Conservation (phyloP, 2,797 vertebrate species). For the Atherinosoma microstoma region DNA sequence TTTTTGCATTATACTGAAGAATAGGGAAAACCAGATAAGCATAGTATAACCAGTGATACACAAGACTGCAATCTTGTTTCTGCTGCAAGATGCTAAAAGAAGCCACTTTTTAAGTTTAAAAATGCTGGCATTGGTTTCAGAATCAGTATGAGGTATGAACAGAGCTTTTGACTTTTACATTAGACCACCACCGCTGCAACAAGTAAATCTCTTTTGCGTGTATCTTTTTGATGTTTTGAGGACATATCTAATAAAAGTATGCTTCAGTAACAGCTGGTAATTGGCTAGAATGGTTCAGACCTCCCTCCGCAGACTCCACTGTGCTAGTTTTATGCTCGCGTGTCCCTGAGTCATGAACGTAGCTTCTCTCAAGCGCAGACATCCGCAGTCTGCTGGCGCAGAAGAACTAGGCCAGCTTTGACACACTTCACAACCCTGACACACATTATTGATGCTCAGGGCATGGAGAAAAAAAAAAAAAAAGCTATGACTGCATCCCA, state of each 20-base stretch:
- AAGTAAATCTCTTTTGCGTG: neutral
- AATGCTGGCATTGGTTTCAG: neutral
- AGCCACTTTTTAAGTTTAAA: neutral
- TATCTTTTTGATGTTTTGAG: slow-evolving; percentile 31
- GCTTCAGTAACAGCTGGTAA: slow-evolving; percentile 42
- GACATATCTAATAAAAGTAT: slow-evolving; percentile 31
- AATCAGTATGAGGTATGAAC: slow-evolving; percentile 1
- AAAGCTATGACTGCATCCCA: slow-evolving; percentile 23
- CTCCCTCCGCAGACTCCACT: slow-evolving; percentile 13
- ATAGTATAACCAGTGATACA: neutral
- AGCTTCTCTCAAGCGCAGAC: slow-evolving; percentile 72
- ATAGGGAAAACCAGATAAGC: neutral
- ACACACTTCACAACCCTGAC: slow-evolving; percentile 81
- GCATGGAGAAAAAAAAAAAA: slow-evolving; percentile 31
- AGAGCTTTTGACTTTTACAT: slow-evolving; percentile 7
- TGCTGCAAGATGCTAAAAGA: neutral
- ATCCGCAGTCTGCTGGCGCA: slow-evolving; percentile 74
- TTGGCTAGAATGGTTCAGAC: slow-evolving; percentile 24
- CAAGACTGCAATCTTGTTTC: neutral
- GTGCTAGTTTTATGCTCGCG: slow-evolving; percentile 15
- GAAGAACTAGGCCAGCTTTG: slow-evolving; percentile 85
- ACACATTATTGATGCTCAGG: slow-evolving; percentile 61
- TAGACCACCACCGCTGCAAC: neutral
- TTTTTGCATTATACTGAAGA: no score
- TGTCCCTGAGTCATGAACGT: slow-evolving; percentile 73